Base-by-base conservation (phyloP, 2,797 vertebrate species). In the Phrynocephalus vlangalii region DNA sequence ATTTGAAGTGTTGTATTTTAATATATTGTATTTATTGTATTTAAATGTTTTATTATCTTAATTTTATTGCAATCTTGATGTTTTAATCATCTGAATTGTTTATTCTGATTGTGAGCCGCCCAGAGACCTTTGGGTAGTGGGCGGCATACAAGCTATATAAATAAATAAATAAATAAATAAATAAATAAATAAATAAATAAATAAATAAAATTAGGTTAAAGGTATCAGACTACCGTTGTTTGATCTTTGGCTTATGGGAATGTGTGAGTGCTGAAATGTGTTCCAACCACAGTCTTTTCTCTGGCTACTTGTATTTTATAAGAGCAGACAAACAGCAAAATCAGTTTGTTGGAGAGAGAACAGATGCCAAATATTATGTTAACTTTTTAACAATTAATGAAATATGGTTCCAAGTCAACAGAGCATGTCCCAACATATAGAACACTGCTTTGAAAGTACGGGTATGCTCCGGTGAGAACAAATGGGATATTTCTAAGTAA, bases 301-400 rank as follows among this genome's bases (percentile, higher is more conserved):
- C 71, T 67, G 20, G 8, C 16, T 75, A 67, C 60, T 30, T 8
- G 48, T 50, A 60, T 60, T 50, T 33, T 26, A 24, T 63, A 26
- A 44, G 63, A 87, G 56, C 44, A 50, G 56, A 63, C 68, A 63
- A 79, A 44, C n/a, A 44, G 76, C 10, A 90, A 44, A 83, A 72
- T 13, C 50, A 67, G 24, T 30, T 90, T 80, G 48, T 44, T 89
- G 5, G 13, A 33, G 56, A 68, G 60, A 56, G 4, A 38, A 67
- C 22, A 56, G n/a, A 68, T 82, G 38, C 5, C 85, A 22, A 26
- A 78, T 82, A 86, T 5, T 1, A n/a, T 30, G 16, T 22, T 83
- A 79, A 92, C 92, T 44, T 66, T 90, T 85, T 7, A 70, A 86
- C 24, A n/a, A 28, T 76, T 56, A 56, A 86, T 24, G 68, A 82